Evolutionary conservation across 2,888 invertebrate genomes (phyloP).

Genomic region (Coecobrya sp.): DNA sequence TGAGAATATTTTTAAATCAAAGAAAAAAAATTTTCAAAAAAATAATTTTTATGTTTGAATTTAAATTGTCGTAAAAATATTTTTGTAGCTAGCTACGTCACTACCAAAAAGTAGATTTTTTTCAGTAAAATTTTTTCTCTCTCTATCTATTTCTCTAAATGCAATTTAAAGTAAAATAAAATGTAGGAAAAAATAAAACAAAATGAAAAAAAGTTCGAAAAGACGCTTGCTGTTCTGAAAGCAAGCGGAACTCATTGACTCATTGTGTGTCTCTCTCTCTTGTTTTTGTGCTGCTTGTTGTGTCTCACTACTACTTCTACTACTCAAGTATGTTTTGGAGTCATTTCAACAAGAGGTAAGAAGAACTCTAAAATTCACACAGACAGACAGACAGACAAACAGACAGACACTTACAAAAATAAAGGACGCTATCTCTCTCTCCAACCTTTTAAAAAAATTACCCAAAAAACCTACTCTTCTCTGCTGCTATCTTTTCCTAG

Average conservation of each 20-base stretch:
- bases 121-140: too few species aligned
- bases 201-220: constrained; percentile 46
- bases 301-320: constrained; percentile 87
- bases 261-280: constrained; percentile 87
- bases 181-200: neutral
- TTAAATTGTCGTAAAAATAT: too few species aligned
- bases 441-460: too few species aligned
- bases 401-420: neutral
- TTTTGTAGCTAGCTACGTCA: neutral
- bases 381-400: constrained; percentile 13
- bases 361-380: constrained; percentile 14
- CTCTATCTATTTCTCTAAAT: too few species aligned
- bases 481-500: too few species aligned
- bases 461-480: too few species aligned
- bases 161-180: neutral
- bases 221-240: constrained; percentile 15
- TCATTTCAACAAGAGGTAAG: constrained; percentile 99
- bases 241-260: neutral
- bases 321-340: constrained; percentile 97
- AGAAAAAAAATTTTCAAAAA: too few species aligned
- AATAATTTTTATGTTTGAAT: too few species aligned
- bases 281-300: constrained; percentile 91
- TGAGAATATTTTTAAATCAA: too few species aligned
- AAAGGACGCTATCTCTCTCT: neutral
- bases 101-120: neutral